Conservation (phyloP, 2,113 vertebrate species). For the Lonchura striata region DNA sequence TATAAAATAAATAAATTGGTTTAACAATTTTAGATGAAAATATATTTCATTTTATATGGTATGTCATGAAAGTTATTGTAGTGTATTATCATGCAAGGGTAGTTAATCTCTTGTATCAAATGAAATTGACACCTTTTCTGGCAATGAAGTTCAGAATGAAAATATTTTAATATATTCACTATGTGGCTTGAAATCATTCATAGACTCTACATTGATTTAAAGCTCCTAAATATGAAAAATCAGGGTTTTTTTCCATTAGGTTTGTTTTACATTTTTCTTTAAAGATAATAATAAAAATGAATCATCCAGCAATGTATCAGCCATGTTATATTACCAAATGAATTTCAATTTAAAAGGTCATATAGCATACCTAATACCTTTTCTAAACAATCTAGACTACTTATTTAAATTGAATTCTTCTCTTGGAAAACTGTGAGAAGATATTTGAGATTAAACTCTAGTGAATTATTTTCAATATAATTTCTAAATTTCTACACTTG, state of each 20-base stretch:
- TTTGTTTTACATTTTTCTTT: background rate
- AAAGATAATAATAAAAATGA: background rate
- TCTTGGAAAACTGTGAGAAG: background rate
- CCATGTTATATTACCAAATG: background rate
- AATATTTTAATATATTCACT: background rate
- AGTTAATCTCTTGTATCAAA: background rate
- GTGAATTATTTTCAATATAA: background rate
- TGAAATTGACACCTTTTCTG: background rate
- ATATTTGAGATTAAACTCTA: background rate
- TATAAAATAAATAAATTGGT: background rate
- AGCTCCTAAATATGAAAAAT: background rate
- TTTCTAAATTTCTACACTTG: background rate
- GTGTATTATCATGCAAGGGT: background rate
- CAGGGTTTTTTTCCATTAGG: background rate
- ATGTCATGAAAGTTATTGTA: background rate
- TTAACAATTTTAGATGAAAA: background rate
- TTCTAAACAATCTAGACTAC: background rate
- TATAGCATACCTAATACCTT: background rate
- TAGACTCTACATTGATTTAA: background rate
- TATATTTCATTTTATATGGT: background rate
- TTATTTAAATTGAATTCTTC: background rate
- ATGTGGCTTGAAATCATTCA: background rate
- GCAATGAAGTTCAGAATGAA: background rate
- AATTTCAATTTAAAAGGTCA: background rate
- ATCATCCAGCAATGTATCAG: background rate